phyloP scores from a whole-genome alignment of 2,888 invertebrate species.

The Erebia aethiops region DNA sequence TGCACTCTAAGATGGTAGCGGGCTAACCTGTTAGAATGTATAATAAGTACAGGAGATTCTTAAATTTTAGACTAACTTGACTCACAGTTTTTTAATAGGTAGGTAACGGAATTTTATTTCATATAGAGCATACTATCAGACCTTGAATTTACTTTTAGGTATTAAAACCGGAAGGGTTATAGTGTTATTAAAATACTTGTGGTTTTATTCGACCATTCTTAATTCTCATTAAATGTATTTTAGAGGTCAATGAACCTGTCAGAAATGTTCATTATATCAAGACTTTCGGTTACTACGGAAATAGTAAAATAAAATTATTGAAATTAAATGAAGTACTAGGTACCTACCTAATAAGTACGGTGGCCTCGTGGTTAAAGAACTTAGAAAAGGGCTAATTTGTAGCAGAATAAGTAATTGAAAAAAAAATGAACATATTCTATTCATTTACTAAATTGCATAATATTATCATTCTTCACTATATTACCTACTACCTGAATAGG shows the following conservation, averaged over 20 bases:
- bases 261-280: background rate
- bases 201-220: constrained; percentile 2
- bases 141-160: constrained; percentile 11
- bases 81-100: background rate
- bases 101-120: background rate
- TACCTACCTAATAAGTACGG: background rate
- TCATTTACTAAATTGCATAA: too few species aligned
- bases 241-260: constrained; percentile 11
- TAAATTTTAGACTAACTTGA: background rate
- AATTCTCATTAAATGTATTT: constrained; percentile 8
- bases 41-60: too few species aligned
- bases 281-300: constrained; percentile 1
- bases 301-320: background rate
- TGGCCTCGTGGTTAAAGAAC: background rate
- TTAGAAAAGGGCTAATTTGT: too few species aligned
- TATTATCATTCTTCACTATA: too few species aligned
- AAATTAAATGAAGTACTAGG: background rate
- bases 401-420: too few species aligned
- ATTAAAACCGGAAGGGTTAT: constrained; percentile 7
- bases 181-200: constrained; percentile 20
- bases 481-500: too few species aligned
- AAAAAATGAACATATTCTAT: too few species aligned
- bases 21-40: too few species aligned
- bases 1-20: too few species aligned
- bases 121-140: background rate